phyloP scores from a whole-genome alignment of 2,888 invertebrate genomes.

The Lagria hirta region DNA sequence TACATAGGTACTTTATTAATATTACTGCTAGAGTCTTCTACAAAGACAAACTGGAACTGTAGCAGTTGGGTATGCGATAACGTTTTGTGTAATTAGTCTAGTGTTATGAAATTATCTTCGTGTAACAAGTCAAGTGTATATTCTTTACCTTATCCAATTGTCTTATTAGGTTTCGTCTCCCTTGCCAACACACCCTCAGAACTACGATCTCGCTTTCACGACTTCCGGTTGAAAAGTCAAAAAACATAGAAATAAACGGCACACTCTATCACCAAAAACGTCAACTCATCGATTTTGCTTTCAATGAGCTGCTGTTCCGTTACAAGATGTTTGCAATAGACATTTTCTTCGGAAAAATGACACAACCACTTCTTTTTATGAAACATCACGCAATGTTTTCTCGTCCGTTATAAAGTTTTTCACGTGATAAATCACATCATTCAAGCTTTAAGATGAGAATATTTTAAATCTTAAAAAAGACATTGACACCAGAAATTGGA shows the following conservation, averaged over 20 bases:
- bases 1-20: too few relatives aligned
- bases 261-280: not conserved
- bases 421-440: slow-evolving; percentile 13
- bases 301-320: slow-evolving; percentile 8
- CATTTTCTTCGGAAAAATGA: slow-evolving; percentile 5
- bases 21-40: too few relatives aligned
- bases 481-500: too few relatives aligned
- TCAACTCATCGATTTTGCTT: slow-evolving; percentile 6
- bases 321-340: slow-evolving; percentile 7
- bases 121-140: slow-evolving; percentile 15
- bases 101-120: slow-evolving; percentile 17
- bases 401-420: slow-evolving; percentile 2
- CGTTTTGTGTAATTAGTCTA: slow-evolving; percentile 19
- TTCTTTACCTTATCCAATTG: slow-evolving; percentile 11
- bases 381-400: slow-evolving; percentile 11
- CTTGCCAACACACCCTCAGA: not conserved
- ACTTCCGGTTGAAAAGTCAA: slow-evolving; percentile 1
- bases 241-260: slow-evolving; percentile 1
- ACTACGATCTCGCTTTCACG: slow-evolving; percentile 1
- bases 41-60: slow-evolving; percentile 10
- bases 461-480: too few relatives aligned
- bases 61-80: slow-evolving; percentile 16
- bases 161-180: slow-evolving; percentile 5
- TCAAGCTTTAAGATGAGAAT: too few relatives aligned
- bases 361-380: slow-evolving; percentile 5